Evolutionary conservation across 1,140 invertebrate genomes (phyloP).

Genomic region (Colletes latitarsis): DNA sequence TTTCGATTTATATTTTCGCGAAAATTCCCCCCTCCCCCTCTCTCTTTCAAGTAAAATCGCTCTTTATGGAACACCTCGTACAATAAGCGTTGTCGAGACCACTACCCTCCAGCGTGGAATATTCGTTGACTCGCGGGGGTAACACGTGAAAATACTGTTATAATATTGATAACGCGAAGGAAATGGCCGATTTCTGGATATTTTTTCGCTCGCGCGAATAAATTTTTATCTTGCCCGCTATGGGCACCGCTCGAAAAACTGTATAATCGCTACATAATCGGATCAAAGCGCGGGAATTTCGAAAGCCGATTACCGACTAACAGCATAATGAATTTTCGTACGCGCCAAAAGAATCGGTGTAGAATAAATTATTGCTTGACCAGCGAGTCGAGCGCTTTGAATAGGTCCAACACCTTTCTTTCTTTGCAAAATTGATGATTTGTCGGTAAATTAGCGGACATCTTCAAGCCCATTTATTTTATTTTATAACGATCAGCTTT

Average conservation of each 20-base stretch:
- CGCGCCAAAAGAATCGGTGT: slow-evolving; percentile 34
- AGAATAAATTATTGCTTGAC: slow-evolving; percentile 35
- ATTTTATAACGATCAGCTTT: no score
- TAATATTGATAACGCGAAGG: slow-evolving; percentile 49
- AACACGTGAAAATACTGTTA: slow-evolving; percentile 37
- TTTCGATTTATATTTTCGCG: slow-evolving; percentile 6
- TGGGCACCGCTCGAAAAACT: slow-evolving; percentile 6
- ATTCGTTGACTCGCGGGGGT: slow-evolving; percentile 11
- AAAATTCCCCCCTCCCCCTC: neutral
- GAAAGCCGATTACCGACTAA: slow-evolving; percentile 49
- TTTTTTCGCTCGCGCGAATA: neutral
- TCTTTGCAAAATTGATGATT: neutral
- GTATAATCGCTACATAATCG: slow-evolving; percentile 46
- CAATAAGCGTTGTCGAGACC: slow-evolving; percentile 12
- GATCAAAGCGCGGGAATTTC: slow-evolving; percentile 38
- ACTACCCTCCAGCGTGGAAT: neutral
- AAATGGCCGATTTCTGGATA: slow-evolving; percentile 21
- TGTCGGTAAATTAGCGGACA: no score
- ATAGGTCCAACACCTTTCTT: neutral
- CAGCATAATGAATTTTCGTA: slow-evolving; percentile 48
- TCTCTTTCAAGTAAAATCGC: no score
- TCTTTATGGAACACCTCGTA: slow-evolving; percentile 1
- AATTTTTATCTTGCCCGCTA: slow-evolving; percentile 33
- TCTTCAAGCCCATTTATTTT: no score
- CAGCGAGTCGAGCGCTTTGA: neutral